A percentile compares a stretch with the other conserved stretches of the same genome.
Conservation (phyloP, 1,140 invertebrate genomes). For the Drepana arcuata region DNA sequence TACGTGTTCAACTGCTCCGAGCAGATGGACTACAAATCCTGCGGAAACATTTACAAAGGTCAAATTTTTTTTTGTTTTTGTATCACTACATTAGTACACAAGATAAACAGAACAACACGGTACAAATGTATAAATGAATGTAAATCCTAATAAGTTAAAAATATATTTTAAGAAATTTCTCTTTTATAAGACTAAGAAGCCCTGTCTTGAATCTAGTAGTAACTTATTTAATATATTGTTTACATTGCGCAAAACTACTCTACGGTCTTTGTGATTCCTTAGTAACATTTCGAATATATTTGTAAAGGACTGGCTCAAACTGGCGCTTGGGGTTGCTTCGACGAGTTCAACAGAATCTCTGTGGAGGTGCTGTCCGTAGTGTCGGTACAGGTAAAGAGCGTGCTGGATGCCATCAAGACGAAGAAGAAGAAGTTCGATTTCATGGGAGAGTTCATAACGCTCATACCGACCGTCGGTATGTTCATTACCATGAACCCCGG, state of each 20-base stretch:
- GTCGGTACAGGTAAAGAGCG: constrained; percentile 87
- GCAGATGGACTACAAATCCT: constrained; percentile 97
- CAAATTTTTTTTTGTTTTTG: neutral
- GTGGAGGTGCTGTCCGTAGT: constrained; percentile 95
- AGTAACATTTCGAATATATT: too few species aligned
- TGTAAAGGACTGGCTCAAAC: constrained; percentile 88
- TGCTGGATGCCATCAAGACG: constrained; percentile 88
- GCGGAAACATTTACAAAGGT: constrained; percentile 92
- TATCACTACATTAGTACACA: too few species aligned
- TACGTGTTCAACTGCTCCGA: constrained; percentile 97
- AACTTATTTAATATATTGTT: too few species aligned
- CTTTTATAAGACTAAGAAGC: too few species aligned
- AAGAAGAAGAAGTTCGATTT: constrained; percentile 87
- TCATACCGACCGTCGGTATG: constrained; percentile 87
- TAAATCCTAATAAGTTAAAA: too few species aligned
- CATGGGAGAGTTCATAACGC: constrained; percentile 84
- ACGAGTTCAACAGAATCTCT: constrained; percentile 95
- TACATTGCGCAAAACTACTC: too few species aligned
- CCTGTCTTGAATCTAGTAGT: too few species aligned
- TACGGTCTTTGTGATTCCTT: too few species aligned
- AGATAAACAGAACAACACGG: too few species aligned
- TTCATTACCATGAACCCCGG: constrained; percentile 97
- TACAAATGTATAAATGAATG: too few species aligned
- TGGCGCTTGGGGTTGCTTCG: constrained; percentile 96
- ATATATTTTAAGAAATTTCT: too few species aligned